Evolutionary conservation across 2,113 vertebrate species (phyloP).

Genomic region (Addax nasomaculatus): DNA sequence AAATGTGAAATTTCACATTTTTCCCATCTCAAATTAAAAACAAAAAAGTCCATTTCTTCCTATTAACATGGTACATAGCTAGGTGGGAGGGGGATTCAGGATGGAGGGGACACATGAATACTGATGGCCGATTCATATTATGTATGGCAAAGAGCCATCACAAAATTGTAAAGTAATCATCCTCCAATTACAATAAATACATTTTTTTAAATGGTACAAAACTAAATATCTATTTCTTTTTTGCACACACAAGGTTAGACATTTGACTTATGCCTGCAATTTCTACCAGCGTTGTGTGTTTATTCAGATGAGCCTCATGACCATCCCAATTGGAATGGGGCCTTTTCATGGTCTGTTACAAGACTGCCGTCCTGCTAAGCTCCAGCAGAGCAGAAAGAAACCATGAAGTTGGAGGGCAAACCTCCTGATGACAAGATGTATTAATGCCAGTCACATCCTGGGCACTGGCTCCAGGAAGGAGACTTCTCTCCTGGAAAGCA

Average conservation of each 20-base stretch:
- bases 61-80: not conserved
- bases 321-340: not conserved
- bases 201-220: not conserved
- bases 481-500: not conserved
- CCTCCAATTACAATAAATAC: not conserved
- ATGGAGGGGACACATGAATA: not conserved
- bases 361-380: not conserved
- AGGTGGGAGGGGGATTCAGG: not conserved
- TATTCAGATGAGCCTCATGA: not conserved
- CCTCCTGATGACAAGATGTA: not conserved
- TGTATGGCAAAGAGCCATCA: not conserved
- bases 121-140: not conserved
- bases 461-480: not conserved
- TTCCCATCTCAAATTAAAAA: not conserved
- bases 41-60: not conserved
- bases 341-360: not conserved
- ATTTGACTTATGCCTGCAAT: not conserved
- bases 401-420: not conserved
- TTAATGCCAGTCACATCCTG: not conserved
- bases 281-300: not conserved
- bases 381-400: not conserved
- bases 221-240: not conserved
- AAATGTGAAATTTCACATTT: conserved; percentile 8
- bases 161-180: not conserved
- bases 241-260: not conserved